Conservation (phyloP, 1,140 invertebrate genomes). For the Heliconius congener region DNA sequence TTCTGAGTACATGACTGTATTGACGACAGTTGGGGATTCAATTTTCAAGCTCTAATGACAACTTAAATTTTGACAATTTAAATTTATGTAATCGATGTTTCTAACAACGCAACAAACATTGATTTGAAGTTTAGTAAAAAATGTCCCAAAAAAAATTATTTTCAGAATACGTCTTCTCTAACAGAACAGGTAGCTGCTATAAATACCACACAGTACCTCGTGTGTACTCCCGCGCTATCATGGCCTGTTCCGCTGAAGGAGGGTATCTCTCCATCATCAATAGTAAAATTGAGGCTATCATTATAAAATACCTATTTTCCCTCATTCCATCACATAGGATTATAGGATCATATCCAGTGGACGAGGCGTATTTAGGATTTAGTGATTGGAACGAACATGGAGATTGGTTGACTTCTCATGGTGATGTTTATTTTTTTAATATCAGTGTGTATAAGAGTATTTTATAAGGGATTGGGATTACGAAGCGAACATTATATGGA, state of each 20-base stretch:
- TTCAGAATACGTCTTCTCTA: slow-evolving; percentile 38
- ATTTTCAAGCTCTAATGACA: no score
- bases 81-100: background rate
- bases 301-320: background rate
- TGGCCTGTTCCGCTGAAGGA: slow-evolving; percentile 52
- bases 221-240: slow-evolving; percentile 46
- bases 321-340: background rate
- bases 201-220: slow-evolving; percentile 50
- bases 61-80: no score
- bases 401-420: slow-evolving; percentile 25
- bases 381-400: slow-evolving; percentile 24
- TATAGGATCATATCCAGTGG: background rate
- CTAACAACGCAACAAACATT: no score
- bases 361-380: slow-evolving; percentile 18
- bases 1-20: no score
- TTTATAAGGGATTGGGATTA: background rate
- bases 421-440: slow-evolving; percentile 1
- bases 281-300: slow-evolving; percentile 42
- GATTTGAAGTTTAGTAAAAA: background rate
- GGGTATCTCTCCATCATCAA: slow-evolving; percentile 59
- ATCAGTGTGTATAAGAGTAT: background rate
- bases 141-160: background rate
- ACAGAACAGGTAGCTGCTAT: slow-evolving; percentile 47
- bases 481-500: no score
- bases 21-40: no score